Percentiles rank a stretch among this genome's conserved stretches.
phyloP scores from a whole-genome alignment of 2,888 invertebrate species.

The Xanthorhoe spadicearia region DNA sequence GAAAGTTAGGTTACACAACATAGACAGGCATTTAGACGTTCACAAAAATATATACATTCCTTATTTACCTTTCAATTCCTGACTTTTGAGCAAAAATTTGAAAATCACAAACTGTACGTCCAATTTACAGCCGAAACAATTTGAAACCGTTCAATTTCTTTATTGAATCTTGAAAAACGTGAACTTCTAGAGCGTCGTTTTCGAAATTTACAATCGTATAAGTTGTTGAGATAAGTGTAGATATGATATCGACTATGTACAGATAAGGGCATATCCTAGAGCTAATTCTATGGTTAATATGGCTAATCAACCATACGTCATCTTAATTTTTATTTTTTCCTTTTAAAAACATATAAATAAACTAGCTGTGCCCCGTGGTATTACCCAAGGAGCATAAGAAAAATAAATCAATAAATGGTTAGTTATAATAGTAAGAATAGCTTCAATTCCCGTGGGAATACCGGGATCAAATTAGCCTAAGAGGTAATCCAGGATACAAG shows the following conservation, averaged over 20 bases:
- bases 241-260: slow-evolving; percentile 25
- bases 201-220: slow-evolving; percentile 15
- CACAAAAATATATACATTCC: slow-evolving; percentile 22
- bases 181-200: slow-evolving; percentile 9
- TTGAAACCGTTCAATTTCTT: background rate
- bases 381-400: too few species aligned
- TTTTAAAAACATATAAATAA: too few species aligned
- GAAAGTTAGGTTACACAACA: slow-evolving; percentile 14
- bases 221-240: slow-evolving; percentile 28
- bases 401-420: too few species aligned
- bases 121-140: background rate
- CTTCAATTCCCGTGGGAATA: too few species aligned
- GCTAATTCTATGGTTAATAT: slow-evolving; percentile 20
- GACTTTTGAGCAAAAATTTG: background rate
- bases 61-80: slow-evolving; percentile 31
- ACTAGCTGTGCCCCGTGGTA: too few species aligned
- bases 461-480: too few species aligned
- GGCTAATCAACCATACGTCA: slow-evolving; percentile 10
- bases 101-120: background rate
- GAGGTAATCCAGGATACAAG: too few species aligned
- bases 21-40: slow-evolving; percentile 22
- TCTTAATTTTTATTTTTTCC: background rate
- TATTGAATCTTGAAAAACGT: slow-evolving; percentile 1
- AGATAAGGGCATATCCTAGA: slow-evolving; percentile 24
- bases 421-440: too few species aligned